Evolutionary conservation across 2,113 vertebrate genomes (phyloP), one percentile per base, ranked within the genome.

Genomic region (Oophaga pumilio): DNA sequence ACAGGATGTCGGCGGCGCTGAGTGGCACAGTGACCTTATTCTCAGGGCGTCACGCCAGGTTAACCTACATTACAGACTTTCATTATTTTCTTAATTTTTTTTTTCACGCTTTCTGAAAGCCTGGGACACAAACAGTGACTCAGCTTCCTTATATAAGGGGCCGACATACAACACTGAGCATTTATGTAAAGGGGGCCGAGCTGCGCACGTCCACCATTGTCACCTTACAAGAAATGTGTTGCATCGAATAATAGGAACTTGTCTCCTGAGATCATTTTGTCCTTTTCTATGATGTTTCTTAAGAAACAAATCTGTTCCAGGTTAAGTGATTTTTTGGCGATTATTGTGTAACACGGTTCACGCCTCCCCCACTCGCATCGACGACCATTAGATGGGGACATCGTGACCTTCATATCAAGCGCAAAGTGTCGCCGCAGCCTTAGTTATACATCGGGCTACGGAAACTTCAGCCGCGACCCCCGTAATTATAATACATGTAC

Each of bases 21-120:
- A 71, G 59, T 84, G 87, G 89, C 91, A 91, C 84, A 86, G 89
- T 89, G 85, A 88, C 85, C 73, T 15, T 15, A 18, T 77, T 87
- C 24, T 20, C 9, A 43, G 14, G 17, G 57, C 57, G 10, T 62
- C 78, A 81, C 20, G 24, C 15, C 28, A 33, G 26, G 9, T 10
- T 33, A 62, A 59, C 15, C 52, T 22, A 11, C 26, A 60, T 81
- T 62, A 33, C 49, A 43, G 28, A 49, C 59, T 81, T 33, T 24
- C 22, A 43, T 10, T 18, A 18, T 12, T 33, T 56, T 62, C 26
- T n/a, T 3, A 62, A 33, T 18, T 62, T 26, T 81, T 28, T 17
- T 20, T 33, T 0, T 26, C 26, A 43, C 20, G n/a, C 20, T 64
- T 64, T n/a, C n/a, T 64, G 8, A 64, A 64, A 1, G 17, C 4